These are phyloP conservation scores for Struthio camelus DNA, from an alignment of 2,113 vertebrate genomes.

Conservation along the genomic window DNA sequence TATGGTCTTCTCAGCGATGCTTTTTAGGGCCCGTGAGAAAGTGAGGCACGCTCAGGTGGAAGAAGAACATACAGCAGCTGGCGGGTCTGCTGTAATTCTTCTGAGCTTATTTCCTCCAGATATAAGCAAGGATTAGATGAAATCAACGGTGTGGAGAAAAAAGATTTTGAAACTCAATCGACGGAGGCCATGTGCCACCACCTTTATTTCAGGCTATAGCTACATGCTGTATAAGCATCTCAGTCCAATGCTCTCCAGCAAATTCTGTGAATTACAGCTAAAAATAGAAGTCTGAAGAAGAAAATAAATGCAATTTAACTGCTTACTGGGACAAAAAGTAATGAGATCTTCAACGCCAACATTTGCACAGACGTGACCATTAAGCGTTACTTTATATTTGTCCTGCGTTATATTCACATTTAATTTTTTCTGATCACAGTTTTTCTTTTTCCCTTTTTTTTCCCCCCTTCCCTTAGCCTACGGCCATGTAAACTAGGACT, in stretches of 20 bases:
- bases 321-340: neutral
- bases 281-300: neutral
- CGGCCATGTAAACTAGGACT: neutral
- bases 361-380: neutral
- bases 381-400: neutral
- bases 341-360: neutral
- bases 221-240: neutral
- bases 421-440: neutral
- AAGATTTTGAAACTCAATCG: neutral
- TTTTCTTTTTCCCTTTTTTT: neutral
- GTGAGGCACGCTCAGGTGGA: neutral
- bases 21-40: neutral
- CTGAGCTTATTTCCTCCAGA: neutral
- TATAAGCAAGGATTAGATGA: neutral
- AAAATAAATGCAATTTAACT: neutral
- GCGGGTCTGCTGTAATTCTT: neutral
- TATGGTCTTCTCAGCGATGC: neutral
- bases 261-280: neutral
- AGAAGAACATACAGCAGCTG: neutral
- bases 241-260: neutral
- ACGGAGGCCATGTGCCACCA: neutral
- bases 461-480: neutral
- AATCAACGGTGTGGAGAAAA: neutral
- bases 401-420: neutral
- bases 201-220: accelerated